These are phyloP conservation scores for Sitta europaea DNA, from an alignment of 2,113 vertebrate genomes.

Conservation along the genomic window DNA sequence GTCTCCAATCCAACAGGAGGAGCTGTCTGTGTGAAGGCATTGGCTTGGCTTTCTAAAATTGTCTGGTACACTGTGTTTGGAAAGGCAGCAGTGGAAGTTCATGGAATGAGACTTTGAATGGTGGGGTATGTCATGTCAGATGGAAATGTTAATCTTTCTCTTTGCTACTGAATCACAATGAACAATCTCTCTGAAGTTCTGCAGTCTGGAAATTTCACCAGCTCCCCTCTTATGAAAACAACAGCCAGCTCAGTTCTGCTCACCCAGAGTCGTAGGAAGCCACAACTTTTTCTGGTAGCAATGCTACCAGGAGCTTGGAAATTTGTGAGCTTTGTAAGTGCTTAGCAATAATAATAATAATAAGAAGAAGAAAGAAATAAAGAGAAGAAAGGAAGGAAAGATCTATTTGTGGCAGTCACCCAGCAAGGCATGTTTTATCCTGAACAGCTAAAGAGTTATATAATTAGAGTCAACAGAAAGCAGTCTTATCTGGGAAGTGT, in stretches of 20 bases:
- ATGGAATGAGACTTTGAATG: background rate
- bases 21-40: background rate
- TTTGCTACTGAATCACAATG: background rate
- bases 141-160: background rate
- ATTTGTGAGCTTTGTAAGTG: background rate
- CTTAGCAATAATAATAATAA: background rate
- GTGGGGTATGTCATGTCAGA: background rate
- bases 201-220: background rate
- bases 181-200: background rate
- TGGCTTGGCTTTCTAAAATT: background rate
- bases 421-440: constrained; percentile 26
- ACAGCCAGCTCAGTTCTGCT: background rate
- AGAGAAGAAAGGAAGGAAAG: background rate
- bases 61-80: background rate
- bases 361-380: background rate
- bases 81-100: background rate
- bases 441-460: background rate
- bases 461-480: constrained; percentile 28
- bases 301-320: background rate
- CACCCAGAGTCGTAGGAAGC: background rate
- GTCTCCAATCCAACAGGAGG: background rate
- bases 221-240: background rate
- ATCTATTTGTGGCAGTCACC: background rate
- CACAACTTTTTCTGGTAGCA: background rate
- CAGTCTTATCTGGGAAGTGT: constrained; percentile 18